phyloP scores from a whole-genome alignment of 2,797 vertebrate species.

The Monodelphis domestica region DNA sequence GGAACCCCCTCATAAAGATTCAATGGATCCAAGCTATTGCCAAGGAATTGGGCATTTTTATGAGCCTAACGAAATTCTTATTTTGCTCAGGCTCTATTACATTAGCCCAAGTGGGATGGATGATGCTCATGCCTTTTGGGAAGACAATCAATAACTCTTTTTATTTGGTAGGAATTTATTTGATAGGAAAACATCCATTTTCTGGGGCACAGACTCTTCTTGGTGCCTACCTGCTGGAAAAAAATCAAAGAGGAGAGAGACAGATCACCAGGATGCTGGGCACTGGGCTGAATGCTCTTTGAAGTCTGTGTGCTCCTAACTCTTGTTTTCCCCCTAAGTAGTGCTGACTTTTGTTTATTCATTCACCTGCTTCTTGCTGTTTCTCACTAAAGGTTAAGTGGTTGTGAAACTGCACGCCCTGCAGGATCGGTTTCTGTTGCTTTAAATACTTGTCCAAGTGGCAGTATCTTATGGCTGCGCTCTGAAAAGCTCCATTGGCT shows the following conservation, averaged over 20 bases:
- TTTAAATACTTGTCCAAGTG: conserved; percentile 69
- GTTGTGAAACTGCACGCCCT: conserved; percentile 70
- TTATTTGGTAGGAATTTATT: conserved; percentile 54
- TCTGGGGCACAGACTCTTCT: conserved; percentile 15
- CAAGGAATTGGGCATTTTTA: conserved; percentile 42
- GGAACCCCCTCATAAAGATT: conserved; percentile 28
- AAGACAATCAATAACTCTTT: conserved; percentile 49
- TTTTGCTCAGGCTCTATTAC: conserved; percentile 20
- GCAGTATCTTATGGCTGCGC: conserved; percentile 24
- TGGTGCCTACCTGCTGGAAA: conserved; percentile 53
- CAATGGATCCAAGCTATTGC: conserved; percentile 43
- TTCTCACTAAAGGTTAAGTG: conserved; percentile 66
- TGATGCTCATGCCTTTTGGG: conserved; percentile 27
- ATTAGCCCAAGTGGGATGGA: conserved; percentile 15
- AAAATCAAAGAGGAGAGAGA: conserved; percentile 71
- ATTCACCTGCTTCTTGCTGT: conserved; percentile 66
- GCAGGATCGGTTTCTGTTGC: conserved; percentile 59
- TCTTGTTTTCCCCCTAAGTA: conserved; percentile 39
- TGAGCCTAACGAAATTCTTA: conserved; percentile 44
- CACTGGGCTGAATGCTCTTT: conserved; percentile 45
- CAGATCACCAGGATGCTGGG: conserved; percentile 48
- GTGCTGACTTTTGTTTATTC: conserved; percentile 61
- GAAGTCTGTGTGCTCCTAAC: conserved; percentile 46
- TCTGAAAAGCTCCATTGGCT: conserved; percentile 45
- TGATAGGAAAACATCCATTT: conserved; percentile 47